Evolutionary conservation across 2,888 invertebrate species (phyloP), one percentile per base, ranked within the genome.

Genomic region (Rhaphigaster nebulosa): DNA sequence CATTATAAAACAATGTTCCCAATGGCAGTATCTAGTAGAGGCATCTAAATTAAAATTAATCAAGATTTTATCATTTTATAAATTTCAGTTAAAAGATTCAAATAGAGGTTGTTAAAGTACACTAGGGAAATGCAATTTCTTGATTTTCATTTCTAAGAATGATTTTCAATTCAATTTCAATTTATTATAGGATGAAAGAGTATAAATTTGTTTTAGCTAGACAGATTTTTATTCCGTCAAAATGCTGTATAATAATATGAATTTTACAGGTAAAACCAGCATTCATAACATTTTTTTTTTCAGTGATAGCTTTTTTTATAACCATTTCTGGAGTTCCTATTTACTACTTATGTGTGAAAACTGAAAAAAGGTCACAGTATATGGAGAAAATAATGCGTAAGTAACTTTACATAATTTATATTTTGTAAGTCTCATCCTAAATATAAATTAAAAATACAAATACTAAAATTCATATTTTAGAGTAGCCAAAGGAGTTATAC

Each of bases 271-370:
- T n/a, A 12, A 12, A 29, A 65, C 18, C 29, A 65, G n/a, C 13
- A 23, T 6, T 56, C 3, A 56, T 26, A 26, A n/a, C 12, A 34
- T 76, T 38, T 76, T 38, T 76, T 76, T 93, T 92, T 92, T 87
- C 94, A 92, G 94, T 94, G 15, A 94, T 95, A 92, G 95, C 94
- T 6, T 92, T 94, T 10, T 92, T 94, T 18, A 94, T 95, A 41
- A 94, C 94, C 4, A 93, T 95, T 90, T 93, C 94, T 92, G 96
- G 98, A 50, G 95, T 98, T 92, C 98, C 98, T 15, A 96, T 98
- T 18, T 98, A 98, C 94, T 96, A 96, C 93, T 92, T 97, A 0
- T 96, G 96, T 93, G 95, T 96, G 29, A 95, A 95, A 90, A 93
- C 93, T 84, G 70, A 90, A 90, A 87, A 94, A 70, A 96, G 96